Conservation (phyloP, 30 jellyfish, hydroid and myxozoan species). For the Aurelia sp. region DNA sequence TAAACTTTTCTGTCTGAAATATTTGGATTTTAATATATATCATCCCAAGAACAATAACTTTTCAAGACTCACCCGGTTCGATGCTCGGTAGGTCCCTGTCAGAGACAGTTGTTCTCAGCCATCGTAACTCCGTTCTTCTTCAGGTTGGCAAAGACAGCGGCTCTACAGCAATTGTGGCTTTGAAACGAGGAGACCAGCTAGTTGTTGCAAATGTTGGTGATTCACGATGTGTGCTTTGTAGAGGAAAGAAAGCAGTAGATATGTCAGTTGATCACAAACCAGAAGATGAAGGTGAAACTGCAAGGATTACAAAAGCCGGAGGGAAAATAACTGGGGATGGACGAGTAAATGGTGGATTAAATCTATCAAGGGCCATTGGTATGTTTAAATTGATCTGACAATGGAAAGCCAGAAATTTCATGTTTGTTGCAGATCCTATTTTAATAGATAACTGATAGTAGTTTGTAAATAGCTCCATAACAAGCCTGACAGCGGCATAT, state of each 20-base stretch:
- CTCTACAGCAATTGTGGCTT: constrained; percentile 93
- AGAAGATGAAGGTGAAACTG: constrained; percentile 81
- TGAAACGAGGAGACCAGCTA: constrained; percentile 61
- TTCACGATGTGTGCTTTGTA: constrained; percentile 85
- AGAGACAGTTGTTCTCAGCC: no score
- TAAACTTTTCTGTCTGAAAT: no score
- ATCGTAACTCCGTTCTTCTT: neutral
- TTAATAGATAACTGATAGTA: neutral
- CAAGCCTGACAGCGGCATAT: no score
- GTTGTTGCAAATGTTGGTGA: constrained; percentile 95
- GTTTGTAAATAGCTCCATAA: no score
- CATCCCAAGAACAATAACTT: no score
- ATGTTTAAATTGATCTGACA: neutral
- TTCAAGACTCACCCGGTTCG: no score
- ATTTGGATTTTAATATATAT: no score
- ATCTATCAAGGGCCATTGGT: constrained; percentile 93
- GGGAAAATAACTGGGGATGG: constrained; percentile 87
- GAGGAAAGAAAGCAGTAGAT: constrained; percentile 82
- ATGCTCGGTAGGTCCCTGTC: neutral
- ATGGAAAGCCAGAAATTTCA: neutral
- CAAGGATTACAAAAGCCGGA: constrained; percentile 85
- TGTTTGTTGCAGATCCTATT: neutral
- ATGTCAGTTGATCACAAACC: constrained; percentile 94
- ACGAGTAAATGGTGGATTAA: constrained; percentile 90
- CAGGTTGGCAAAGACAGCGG: constrained; percentile 97